A percentile compares a stretch with the other conserved stretches of the same genome.
These are phyloP conservation scores for Phaethornis superciliosus DNA, from an alignment of 2,113 vertebrate genomes.

Conservation along the genomic window DNA sequence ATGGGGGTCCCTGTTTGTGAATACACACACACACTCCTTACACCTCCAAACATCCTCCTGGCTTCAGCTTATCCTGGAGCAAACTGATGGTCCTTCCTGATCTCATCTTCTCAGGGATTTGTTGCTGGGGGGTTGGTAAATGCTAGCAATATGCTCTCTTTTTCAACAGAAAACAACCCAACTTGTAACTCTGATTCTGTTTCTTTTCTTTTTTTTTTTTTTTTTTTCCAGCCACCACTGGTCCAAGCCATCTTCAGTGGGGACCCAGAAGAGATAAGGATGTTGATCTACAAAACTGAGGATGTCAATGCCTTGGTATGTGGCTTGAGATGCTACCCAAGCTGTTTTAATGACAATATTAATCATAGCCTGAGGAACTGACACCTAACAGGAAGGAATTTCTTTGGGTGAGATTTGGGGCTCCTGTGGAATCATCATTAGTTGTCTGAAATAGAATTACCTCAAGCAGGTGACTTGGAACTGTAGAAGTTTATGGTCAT, in stretches of 20 bases:
- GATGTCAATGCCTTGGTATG: conserved; percentile 95
- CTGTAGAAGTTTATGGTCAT: conserved; percentile 17
- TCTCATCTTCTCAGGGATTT: neutral
- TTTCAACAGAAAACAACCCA: neutral
- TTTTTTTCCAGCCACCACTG: conserved; percentile 86
- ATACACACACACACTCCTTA: neutral
- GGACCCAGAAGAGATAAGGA: conserved; percentile 93
- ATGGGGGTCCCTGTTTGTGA: neutral
- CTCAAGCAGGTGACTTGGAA: neutral
- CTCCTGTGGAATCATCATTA: neutral
- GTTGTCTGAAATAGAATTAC: neutral
- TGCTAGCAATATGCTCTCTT: neutral
- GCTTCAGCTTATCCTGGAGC: neutral
- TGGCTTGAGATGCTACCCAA: neutral
- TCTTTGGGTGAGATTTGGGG: neutral
- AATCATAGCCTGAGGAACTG: neutral
- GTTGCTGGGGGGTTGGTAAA: neutral
- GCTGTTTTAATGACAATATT: neutral
- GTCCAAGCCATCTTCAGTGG: conserved; percentile 96
- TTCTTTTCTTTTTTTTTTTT: conserved; percentile 43
- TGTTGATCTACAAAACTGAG: conserved; percentile 96
- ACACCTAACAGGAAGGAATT: neutral
- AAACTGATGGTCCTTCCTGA: neutral
- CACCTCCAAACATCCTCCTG: neutral
- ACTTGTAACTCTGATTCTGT: neutral